phyloP scores from a whole-genome alignment of 2,888 invertebrate species.

The Eudemis profundana region DNA sequence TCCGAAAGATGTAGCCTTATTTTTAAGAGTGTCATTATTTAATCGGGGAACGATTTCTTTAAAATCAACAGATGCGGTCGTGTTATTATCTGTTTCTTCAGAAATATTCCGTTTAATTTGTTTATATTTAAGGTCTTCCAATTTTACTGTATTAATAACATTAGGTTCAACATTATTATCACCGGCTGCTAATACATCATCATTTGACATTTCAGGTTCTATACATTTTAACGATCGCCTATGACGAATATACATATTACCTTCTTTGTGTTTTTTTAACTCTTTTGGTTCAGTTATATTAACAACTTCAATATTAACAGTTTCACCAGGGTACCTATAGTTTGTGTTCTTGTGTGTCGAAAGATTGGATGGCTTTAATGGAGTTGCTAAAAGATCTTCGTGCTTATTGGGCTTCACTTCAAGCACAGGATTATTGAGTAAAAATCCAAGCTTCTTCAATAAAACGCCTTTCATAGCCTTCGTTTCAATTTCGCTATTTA shows the following conservation, averaged over 20 bases:
- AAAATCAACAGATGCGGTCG: background rate
- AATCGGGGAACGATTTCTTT: background rate
- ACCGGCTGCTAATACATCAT: background rate
- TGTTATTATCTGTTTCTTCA: background rate
- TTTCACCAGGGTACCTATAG: background rate
- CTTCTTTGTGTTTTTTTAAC: background rate
- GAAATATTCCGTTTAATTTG: background rate
- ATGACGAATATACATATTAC: constrained; percentile 16
- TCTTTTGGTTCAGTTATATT: background rate
- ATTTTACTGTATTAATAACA: background rate
- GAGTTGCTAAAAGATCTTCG: background rate
- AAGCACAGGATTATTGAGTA: background rate
- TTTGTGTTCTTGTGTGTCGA: background rate
- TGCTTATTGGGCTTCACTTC: background rate
- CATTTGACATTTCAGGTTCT: constrained; percentile 3
- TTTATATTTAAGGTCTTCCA: background rate
- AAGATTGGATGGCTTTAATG: background rate
- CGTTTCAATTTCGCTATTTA: background rate
- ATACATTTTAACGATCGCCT: constrained; percentile 51
- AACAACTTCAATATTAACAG: background rate
- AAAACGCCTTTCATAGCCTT: background rate
- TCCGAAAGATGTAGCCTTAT: background rate
- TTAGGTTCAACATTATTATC: background rate
- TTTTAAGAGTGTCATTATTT: background rate
- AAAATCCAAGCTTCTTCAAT: background rate